Conservation (phyloP, 35 echinoderm and acorn worm species). For the Eucidaris tribuloides region DNA sequence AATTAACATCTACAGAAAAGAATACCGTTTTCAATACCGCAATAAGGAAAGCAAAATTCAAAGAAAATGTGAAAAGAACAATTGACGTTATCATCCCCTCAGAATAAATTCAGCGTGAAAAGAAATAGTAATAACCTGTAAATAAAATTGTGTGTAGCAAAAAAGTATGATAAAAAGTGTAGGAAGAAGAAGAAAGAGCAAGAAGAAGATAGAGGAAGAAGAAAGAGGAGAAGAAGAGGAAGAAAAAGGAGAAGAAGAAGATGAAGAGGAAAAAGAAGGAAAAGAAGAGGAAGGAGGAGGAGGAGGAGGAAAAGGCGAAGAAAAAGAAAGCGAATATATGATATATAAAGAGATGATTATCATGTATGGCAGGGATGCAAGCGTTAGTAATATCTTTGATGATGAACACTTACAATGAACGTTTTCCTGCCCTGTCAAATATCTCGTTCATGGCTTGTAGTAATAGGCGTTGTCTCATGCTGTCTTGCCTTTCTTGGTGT, state of each 20-base stretch:
- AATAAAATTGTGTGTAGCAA: background rate
- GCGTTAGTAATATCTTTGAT: too few relatives aligned
- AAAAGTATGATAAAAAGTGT: background rate
- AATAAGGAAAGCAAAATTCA: too few relatives aligned
- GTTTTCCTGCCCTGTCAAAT: conserved; percentile 13
- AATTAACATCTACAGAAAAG: too few relatives aligned
- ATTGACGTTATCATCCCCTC: too few relatives aligned
- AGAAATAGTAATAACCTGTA: too few relatives aligned
- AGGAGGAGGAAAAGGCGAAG: background rate
- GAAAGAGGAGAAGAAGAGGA: background rate
- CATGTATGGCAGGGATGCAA: background rate
- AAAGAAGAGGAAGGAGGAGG: background rate
- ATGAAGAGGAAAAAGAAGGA: background rate
- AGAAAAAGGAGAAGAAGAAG: background rate
- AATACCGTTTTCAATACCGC: too few relatives aligned
- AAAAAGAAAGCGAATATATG: background rate
- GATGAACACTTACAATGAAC: background rate
- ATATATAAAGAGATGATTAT: background rate
- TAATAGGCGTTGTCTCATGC: background rate
- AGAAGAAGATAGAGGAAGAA: background rate
- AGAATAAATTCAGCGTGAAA: too few relatives aligned
- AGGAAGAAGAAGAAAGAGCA: background rate
- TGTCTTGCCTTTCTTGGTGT: background rate
- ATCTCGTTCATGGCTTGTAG: conserved; percentile 20
- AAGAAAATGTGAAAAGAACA: too few relatives aligned